Evolutionary conservation across 2,797 vertebrate species (phyloP).

Genomic region (Triplophysa bombifrons): DNA sequence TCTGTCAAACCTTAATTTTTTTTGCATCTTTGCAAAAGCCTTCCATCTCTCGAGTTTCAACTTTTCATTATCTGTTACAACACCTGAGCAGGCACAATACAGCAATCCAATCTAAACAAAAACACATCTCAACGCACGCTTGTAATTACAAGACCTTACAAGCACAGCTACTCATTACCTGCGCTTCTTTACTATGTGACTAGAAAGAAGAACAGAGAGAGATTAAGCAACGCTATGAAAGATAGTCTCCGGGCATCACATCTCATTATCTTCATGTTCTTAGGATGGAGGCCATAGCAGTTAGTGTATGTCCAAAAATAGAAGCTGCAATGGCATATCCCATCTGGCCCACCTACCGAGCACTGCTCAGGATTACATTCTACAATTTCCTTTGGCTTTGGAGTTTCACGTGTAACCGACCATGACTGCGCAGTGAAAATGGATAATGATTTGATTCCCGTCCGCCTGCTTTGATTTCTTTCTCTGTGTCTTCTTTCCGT

Average conservation of each 20-base stretch:
- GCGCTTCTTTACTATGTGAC: slow-evolving; percentile 11
- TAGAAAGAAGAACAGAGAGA: slow-evolving; percentile 25
- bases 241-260: slow-evolving; percentile 42
- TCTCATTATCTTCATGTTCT: slow-evolving; percentile 55
- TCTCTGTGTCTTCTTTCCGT: neutral
- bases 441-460: slow-evolving; percentile 34
- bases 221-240: slow-evolving; percentile 36
- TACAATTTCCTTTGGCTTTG: slow-evolving; percentile 50
- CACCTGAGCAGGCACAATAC: slow-evolving; percentile 33
- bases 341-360: slow-evolving; percentile 59
- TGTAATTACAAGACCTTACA: slow-evolving; percentile 37
- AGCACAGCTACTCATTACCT: slow-evolving; percentile 20
- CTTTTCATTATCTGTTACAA: slow-evolving; percentile 38
- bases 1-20: slow-evolving; percentile 28
- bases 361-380: slow-evolving; percentile 51
- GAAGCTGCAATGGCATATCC: slow-evolving; percentile 48
- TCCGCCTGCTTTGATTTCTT: slow-evolving; percentile 7
- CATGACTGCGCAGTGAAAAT: slow-evolving; percentile 37
- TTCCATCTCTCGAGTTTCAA: slow-evolving; percentile 27
- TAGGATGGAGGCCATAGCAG: slow-evolving; percentile 38
- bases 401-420: slow-evolving; percentile 37
- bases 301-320: slow-evolving; percentile 48
- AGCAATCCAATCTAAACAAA: slow-evolving; percentile 35
- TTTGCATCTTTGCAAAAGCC: neutral
- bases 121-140: neutral